A percentile compares a stretch with the other conserved stretches of the same genome.
Conservation (phyloP, 2,888 invertebrate genomes). For the Sycophila texana region DNA sequence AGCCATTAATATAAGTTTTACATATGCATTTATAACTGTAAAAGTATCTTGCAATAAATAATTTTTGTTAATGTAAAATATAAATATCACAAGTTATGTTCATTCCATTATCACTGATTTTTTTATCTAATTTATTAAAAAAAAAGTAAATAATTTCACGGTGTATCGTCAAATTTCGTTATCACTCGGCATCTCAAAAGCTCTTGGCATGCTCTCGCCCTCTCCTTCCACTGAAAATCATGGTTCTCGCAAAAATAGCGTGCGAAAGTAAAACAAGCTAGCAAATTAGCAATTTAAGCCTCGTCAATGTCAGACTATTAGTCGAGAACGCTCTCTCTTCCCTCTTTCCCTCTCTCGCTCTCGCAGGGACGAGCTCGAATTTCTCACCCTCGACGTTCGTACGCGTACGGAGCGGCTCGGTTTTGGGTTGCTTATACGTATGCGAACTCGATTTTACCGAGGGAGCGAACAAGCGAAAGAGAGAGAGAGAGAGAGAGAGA, state of each 20-base stretch:
- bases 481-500: conserved; percentile 57
- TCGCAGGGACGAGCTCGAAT: conserved; percentile 57
- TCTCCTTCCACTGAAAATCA: conserved; percentile 9
- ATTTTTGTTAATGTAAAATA: no score
- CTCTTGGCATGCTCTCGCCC: conserved; percentile 3
- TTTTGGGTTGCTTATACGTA: conserved; percentile 32
- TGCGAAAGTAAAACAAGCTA: neutral
- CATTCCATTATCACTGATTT: no score
- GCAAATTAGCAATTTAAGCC: conserved; percentile 13
- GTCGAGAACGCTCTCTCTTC: neutral
- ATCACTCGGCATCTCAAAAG: conserved; percentile 9
- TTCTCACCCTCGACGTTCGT: conserved; percentile 63
- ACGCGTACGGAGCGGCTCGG: neutral
- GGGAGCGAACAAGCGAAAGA: conserved; percentile 41
- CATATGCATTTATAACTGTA: no score
- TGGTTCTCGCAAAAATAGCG: conserved; percentile 16
- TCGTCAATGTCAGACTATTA: conserved; percentile 9
- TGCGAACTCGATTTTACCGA: conserved; percentile 62
- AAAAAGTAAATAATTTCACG: conserved; percentile 26
- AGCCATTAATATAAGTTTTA: no score
- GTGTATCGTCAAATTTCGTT: conserved; percentile 32
- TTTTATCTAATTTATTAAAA: neutral
- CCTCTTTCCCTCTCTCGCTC: neutral
- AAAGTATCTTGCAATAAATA: no score
- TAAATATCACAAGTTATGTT: no score